Percentiles rank a stretch among this genome's conserved stretches.
phyloP scores from a whole-genome alignment of 1,140 invertebrate species.

The Megathymus violae region DNA sequence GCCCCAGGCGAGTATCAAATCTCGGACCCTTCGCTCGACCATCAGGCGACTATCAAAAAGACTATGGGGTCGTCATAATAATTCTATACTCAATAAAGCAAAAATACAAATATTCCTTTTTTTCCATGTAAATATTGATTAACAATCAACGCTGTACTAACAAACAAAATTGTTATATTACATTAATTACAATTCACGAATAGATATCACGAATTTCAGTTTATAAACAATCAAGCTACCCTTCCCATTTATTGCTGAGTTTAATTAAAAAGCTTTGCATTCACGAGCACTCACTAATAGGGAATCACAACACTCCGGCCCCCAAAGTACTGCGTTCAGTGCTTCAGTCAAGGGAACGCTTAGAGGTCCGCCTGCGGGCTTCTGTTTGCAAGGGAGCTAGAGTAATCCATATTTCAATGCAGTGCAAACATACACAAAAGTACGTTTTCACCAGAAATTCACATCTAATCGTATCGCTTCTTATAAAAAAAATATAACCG shows the following conservation, averaged over 20 bases:
- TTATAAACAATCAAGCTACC: slow-evolving; percentile 47
- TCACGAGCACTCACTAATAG: slow-evolving; percentile 60
- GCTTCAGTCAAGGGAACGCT: slow-evolving; percentile 54
- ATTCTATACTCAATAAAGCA: too few relatives aligned
- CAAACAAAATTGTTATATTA: too few relatives aligned
- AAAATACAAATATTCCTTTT: too few relatives aligned
- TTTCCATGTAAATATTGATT: too few relatives aligned
- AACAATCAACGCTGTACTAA: too few relatives aligned
- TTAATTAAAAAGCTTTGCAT: slow-evolving; percentile 75
- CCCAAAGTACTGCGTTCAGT: slow-evolving; percentile 47
- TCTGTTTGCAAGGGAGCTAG: slow-evolving; percentile 46
- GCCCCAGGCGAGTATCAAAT: too few relatives aligned
- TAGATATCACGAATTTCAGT: slow-evolving; percentile 43
- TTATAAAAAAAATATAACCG: too few relatives aligned
- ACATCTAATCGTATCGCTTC: too few relatives aligned
- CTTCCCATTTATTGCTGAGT: slow-evolving; percentile 54
- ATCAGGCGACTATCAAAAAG: too few relatives aligned
- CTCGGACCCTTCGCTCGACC: too few relatives aligned
- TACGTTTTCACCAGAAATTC: slow-evolving; percentile 6
- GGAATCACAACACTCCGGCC: slow-evolving; percentile 62
- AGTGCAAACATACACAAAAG: slow-evolving; percentile 31
- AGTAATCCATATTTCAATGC: slow-evolving; percentile 46
- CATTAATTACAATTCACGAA: background rate
- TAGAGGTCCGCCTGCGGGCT: slow-evolving; percentile 50
- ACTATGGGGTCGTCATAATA: too few relatives aligned